Evolutionary conservation across 2,797 vertebrate species (phyloP), one percentile per base, ranked within the genome.

Genomic region (Macrochelys suwanniensis): DNA sequence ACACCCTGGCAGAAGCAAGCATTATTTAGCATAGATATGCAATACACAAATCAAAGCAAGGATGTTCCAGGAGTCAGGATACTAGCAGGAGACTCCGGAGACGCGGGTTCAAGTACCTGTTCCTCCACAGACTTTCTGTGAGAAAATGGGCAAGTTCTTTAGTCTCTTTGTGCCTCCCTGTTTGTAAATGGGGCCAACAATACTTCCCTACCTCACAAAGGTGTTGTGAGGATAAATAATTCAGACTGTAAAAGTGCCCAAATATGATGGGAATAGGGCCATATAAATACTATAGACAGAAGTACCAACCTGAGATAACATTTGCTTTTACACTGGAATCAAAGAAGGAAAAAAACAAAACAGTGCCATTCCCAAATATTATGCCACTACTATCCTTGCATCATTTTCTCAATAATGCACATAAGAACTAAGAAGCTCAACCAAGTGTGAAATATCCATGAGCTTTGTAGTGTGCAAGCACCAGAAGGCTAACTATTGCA

Each of bases 401-500:
- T 47, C 11, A 76, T 76, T 45, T 47, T 76, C 71, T 45, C 42
- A 76, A 76, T 47, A 28, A 25, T 25, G 23, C 25, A 47, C 13
- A 76, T 42, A 11, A 76, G 23, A 47, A 76, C 45, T 42, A 11
- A 28, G 23, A 47, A 45, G 3, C 80, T 76, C 37, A 57, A 23
- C 5, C 9, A 83, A 87, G 23, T 31, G 47, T 25, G 7, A 89
- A 21, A 89, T 92, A 68, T 51, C 31, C 61, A 23, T 5, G 25
- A 31, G 31, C 1, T 21, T 2, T 79, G 9, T 23, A 80, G 49
- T 0, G 1, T n/a, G 11, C 7, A 90, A 5, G 15, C 37, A 13
- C 61, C 76, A 21, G 2, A 65, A 82, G 3, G 4, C 47, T 37
- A 47, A 65, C 10, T 12, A 50, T 47, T 76, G 28, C 12, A 87